Evolutionary conservation across 1,140 invertebrate genomes (phyloP).

Genomic region (Leptoteleia sp.): DNA sequence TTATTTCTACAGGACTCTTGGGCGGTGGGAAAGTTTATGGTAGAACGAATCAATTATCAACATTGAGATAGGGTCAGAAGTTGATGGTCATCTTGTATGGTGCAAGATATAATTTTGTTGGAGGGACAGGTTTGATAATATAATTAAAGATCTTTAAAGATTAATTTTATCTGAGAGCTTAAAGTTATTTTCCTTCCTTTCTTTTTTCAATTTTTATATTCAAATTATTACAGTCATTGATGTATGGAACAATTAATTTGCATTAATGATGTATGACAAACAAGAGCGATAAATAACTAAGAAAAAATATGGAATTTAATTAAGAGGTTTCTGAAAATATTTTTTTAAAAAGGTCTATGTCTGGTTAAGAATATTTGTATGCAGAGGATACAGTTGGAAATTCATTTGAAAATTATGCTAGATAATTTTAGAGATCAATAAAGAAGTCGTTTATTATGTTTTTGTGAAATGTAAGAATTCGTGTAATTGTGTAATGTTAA

Average conservation of each 20-base stretch:
- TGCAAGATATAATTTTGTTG: neutral
- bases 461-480: no score
- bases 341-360: conserved; percentile 2
- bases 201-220: no score
- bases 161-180: neutral
- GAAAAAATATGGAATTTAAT: neutral
- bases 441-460: no score
- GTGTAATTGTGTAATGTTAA: no score
- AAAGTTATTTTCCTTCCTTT: no score
- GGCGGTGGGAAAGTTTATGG: neutral
- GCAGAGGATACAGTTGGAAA: neutral
- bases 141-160: neutral
- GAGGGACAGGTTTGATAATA: neutral
- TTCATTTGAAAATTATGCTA: conserved; percentile 1
- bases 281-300: neutral
- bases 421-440: neutral
- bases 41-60: conserved; percentile 20
- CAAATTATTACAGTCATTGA: no score
- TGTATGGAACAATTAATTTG: neutral
- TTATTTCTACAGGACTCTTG: neutral
- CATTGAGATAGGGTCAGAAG: conserved; percentile 21
- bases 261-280: neutral
- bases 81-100: conserved; percentile 23
- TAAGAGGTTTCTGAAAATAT: conserved; percentile 8
- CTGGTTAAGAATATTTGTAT: neutral